phyloP scores from a whole-genome alignment of 2,888 invertebrate species.

The Drosophila demipolita region DNA sequence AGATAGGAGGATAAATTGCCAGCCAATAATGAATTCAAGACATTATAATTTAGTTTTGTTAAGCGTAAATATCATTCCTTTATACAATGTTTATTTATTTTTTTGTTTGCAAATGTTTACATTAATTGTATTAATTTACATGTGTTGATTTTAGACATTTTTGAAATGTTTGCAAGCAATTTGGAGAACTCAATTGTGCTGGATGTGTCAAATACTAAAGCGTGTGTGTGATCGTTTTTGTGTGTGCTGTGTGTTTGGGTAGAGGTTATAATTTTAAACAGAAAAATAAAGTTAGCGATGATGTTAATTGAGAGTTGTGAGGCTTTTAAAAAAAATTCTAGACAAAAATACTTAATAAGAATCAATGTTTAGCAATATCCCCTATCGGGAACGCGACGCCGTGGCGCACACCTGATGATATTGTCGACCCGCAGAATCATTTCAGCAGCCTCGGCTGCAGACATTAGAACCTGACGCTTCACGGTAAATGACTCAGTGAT shows the following conservation, averaged over 20 bases:
- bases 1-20: background rate
- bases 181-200: slow-evolving; percentile 34
- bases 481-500: slow-evolving; percentile 99
- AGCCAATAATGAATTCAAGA: background rate
- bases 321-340: slow-evolving; percentile 64
- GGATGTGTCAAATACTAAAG: slow-evolving; percentile 21
- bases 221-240: slow-evolving; percentile 27
- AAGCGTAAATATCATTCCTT: slow-evolving; percentile 56
- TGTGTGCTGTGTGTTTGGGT: slow-evolving; percentile 2
- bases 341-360: slow-evolving; percentile 69
- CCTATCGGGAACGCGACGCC: slow-evolving; percentile 94
- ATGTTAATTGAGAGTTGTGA: slow-evolving; percentile 65
- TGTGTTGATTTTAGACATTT: slow-evolving; percentile 64
- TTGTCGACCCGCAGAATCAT: slow-evolving; percentile 99
- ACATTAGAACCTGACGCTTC: slow-evolving; percentile 96
- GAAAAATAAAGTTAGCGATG: slow-evolving; percentile 68
- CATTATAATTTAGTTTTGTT: slow-evolving; percentile 43
- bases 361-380: slow-evolving; percentile 85
- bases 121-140: slow-evolving; percentile 66
- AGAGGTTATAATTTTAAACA: slow-evolving; percentile 52
- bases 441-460: slow-evolving; percentile 98
- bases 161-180: slow-evolving; percentile 57
- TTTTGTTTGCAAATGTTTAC: slow-evolving; percentile 59
- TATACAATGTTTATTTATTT: slow-evolving; percentile 13
- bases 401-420: slow-evolving; percentile 96